Evolutionary conservation across 2,888 invertebrate genomes (phyloP).

Genomic region (Orgyia antiqua): DNA sequence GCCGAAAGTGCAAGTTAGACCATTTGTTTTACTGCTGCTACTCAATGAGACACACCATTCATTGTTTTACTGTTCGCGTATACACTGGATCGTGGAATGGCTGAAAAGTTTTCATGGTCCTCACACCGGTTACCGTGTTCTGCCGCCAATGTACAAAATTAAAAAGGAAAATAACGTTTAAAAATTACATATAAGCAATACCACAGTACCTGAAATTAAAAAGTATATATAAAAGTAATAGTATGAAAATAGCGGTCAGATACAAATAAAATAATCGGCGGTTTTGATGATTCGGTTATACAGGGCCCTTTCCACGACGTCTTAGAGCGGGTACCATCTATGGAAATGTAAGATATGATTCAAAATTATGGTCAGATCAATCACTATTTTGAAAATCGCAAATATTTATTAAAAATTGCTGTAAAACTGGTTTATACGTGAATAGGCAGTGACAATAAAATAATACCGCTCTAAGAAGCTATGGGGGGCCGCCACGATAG

Average conservation of each 20-base stretch:
- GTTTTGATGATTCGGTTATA: conserved; percentile 34
- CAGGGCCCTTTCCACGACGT: too few relatives aligned
- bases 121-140: conserved; percentile 26
- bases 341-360: too few relatives aligned
- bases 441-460: too few relatives aligned
- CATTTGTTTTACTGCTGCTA: conserved; percentile 23
- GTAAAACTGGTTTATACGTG: too few relatives aligned
- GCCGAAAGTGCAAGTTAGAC: conserved; percentile 31
- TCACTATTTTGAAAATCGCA: too few relatives aligned
- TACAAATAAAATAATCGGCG: conserved; percentile 36
- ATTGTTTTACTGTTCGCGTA: conserved; percentile 39
- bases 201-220: conserved; percentile 70
- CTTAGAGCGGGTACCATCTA: too few relatives aligned
- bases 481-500: too few relatives aligned
- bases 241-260: conserved; percentile 56
- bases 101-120: conserved; percentile 22
- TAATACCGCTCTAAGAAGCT: too few relatives aligned
- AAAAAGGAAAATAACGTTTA: conserved; percentile 48
- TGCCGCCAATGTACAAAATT: conserved; percentile 48
- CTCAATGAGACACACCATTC: conserved; percentile 36
- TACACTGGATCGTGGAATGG: conserved; percentile 24
- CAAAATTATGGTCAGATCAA: too few relatives aligned
- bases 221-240: conserved; percentile 41
- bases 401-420: too few relatives aligned
- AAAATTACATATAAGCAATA: conserved; percentile 72